phyloP scores from a whole-genome alignment of 2,888 invertebrate species.

The Pedicia rivosa region DNA sequence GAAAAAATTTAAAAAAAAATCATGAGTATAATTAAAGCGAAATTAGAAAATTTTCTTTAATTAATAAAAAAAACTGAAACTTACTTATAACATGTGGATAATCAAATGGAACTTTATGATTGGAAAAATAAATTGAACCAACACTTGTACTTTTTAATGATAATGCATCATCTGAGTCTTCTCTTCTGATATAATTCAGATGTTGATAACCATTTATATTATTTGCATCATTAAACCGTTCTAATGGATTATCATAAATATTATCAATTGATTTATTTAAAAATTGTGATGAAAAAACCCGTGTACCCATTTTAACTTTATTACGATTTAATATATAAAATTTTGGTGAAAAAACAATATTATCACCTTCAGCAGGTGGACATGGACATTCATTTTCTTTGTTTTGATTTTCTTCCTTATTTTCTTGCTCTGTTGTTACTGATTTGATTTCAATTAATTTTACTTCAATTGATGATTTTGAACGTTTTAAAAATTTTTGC shows the following conservation, averaged over 20 bases:
- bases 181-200: too few species aligned
- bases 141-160: slow-evolving; percentile 11
- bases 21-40: slow-evolving; percentile 1
- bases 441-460: slow-evolving; percentile 11
- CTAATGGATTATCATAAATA: slow-evolving; percentile 11
- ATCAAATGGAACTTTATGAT: slow-evolving; percentile 6
- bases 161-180: slow-evolving; percentile 6
- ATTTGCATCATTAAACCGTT: slow-evolving; percentile 8
- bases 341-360: not conserved
- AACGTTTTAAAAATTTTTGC: slow-evolving; percentile 13
- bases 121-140: slow-evolving; percentile 9
- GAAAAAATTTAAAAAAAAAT: too few species aligned
- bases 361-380: slow-evolving; percentile 3
- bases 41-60: not conserved
- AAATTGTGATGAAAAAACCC: slow-evolving; percentile 34
- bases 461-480: slow-evolving; percentile 12
- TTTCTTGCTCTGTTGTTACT: slow-evolving; percentile 16
- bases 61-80: slow-evolving; percentile 1
- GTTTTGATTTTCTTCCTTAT: slow-evolving; percentile 39
- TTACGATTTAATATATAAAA: slow-evolving; percentile 35
- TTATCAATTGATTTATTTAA: slow-evolving; percentile 16
- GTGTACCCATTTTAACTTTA: slow-evolving; percentile 60
- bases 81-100: slow-evolving; percentile 14
- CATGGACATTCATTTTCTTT: slow-evolving; percentile 52
- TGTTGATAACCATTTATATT: slow-evolving; percentile 4